These are phyloP conservation scores for Sula dactylatra DNA, from an alignment of 2,113 vertebrate genomes.

Conservation along the genomic window DNA sequence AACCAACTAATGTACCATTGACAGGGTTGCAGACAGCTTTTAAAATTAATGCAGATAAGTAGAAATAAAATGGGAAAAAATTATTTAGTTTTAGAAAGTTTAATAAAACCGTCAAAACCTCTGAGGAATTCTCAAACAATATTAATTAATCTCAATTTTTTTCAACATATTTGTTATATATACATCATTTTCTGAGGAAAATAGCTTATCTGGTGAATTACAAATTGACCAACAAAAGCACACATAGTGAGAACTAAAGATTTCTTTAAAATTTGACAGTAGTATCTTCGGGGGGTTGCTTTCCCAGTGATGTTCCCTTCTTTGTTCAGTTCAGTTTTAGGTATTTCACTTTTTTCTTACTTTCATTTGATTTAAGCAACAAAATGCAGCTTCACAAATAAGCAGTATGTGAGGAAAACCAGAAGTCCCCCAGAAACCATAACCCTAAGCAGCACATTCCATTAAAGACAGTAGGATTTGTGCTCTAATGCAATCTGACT, in stretches of 20 bases:
- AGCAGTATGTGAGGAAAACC: not conserved
- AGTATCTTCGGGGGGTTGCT: not conserved
- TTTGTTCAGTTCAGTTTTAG: not conserved
- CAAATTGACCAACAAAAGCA: not conserved
- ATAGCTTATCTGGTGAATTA: not conserved
- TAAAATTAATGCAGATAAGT: not conserved
- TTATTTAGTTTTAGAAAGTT: not conserved
- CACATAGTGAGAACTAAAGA: not conserved
- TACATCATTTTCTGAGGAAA: not conserved
- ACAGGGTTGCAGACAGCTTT: not conserved
- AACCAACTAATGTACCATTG: not conserved
- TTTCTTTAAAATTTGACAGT: not conserved
- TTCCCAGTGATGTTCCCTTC: not conserved
- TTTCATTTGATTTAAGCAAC: not conserved
- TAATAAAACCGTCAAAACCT: not conserved
- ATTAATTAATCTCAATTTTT: not conserved
- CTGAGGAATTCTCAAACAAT: not conserved
- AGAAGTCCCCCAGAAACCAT: not conserved
- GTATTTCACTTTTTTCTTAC: not conserved
- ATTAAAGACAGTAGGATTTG: not conserved
- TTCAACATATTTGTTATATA: not conserved
- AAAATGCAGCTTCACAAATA: not conserved
- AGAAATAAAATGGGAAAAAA: not conserved
- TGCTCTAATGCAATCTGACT: not conserved
- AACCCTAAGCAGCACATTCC: not conserved